Base-by-base conservation (phyloP, 2,113 vertebrate species). In the Spea bombifrons region DNA sequence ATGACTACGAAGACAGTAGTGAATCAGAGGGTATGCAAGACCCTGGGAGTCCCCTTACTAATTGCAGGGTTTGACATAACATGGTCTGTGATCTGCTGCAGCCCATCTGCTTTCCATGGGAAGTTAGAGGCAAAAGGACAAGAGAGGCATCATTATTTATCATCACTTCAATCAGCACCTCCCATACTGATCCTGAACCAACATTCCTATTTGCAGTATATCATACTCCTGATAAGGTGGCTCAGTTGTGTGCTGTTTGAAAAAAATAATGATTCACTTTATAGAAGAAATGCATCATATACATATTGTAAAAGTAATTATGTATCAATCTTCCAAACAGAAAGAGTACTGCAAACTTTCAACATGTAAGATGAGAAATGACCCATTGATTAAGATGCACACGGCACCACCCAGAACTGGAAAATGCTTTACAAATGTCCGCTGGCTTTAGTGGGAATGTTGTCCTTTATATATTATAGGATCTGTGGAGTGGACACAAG, bases 101-200 rank as follows among this genome's bases (percentile, higher is more conserved):
- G 53, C 46, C 78, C 78, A 80, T 80, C 78, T 80, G 78, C 77
- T 80, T 61, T 80, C 43, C 12, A 49, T 47, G 53, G 64, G 66
- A 61, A 59, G 71, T 43, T 44, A 57, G 65, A 79, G 59, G 69
- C 48, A 73, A 79, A 76, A 80, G 71, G 70, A 80, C 78, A 80
- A 80, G 71, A n/a, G 55, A 43, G 45, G 45, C 47, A 67, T 80
- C 71, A 80, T 80, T 74, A 80, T 80, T 80, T 80, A 80, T 74
- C 55, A 53, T 44, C 61, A 12, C 50, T 68, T 52, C 78, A 61
- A 66, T 79, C 77, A 80, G 50, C 78, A 68, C 78, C 48, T 80
- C 57, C 50, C 66, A 64, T 74, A 50, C 17, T 59, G 71, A 68
- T 44, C 45, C 65, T 68, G 64, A 50, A 30, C 72, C 55, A 59